Base-by-base conservation (phyloP, 2,113 vertebrate species). In the Barbus barbus region DNA sequence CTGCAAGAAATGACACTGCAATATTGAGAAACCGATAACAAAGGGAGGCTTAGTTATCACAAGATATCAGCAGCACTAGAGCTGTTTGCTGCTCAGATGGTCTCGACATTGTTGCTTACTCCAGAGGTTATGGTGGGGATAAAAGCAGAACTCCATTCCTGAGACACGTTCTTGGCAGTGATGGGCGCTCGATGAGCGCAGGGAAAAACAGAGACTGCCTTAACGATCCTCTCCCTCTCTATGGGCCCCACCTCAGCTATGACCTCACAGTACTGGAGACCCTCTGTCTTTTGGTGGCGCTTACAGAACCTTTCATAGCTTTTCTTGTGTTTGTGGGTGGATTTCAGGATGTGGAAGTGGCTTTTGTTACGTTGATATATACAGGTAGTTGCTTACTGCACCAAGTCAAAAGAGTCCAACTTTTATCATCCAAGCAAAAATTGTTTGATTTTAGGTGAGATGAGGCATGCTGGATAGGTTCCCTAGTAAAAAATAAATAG, bases 201-300 rank as follows among this genome's bases (percentile, higher is more conserved):
- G 36, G 41, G 78, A 76, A 38, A n/a, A 82, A 87, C 53, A 81
- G 46, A 77, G 41, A 73, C 61, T 36, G 22, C n/a, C 41, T 38
- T 28, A 84, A 71, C 33, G 31, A 82, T 75, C 51, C 28, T 26
- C 53, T 60, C 28, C 61, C 78, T 78, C 53, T 24, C 20, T 72
- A 74, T 79, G 65, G 67, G 79, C 33, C 63, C 72, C 83, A 82
- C 79, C 79, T 84, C 31, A 82, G 53, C 28, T 33, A 78, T 82
- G 73, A 84, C 58, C 73, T 82, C 74, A 85, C 81, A 33, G 41
- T 33, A 53, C 51, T 84, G 53, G 46, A 78, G 60, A 46, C 38
- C 36, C 28, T 58, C 79, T 74, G 26, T 56, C 14, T 31, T 5
- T 33, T 58, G 36, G 51, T 18, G 22, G 65, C 72, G 33, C 6